Evolutionary conservation across 2,888 invertebrate species (phyloP).

Genomic region (Xestia xanthographa): DNA sequence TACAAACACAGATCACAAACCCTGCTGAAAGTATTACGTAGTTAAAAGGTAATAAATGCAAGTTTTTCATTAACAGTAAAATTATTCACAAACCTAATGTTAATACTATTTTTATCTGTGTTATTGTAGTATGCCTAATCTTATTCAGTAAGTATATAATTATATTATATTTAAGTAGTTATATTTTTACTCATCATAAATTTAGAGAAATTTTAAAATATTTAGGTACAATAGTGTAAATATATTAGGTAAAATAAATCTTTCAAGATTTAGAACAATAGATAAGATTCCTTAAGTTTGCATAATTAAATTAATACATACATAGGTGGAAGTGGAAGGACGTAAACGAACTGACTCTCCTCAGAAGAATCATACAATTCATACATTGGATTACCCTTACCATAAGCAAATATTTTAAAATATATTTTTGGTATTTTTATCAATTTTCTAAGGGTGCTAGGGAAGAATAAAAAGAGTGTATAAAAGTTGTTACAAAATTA

Average conservation of each 20-base stretch:
- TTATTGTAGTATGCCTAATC: slow-evolving; percentile 55
- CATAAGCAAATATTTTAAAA: slow-evolving; percentile 63
- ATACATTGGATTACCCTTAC: slow-evolving; percentile 54
- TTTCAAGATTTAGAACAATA: slow-evolving; percentile 64
- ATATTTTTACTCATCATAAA: slow-evolving; percentile 57
- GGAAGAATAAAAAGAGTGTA: slow-evolving; percentile 90
- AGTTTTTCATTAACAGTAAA: slow-evolving; percentile 38
- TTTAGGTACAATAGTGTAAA: slow-evolving; percentile 66
- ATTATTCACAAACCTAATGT: slow-evolving; percentile 50
- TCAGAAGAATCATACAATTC: slow-evolving; percentile 42
- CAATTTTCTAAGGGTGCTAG: slow-evolving; percentile 86
- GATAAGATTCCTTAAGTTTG: slow-evolving; percentile 61
- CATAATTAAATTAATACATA: slow-evolving; percentile 51
- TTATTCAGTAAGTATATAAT: slow-evolving; percentile 54
- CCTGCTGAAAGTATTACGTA: slow-evolving; percentile 77
- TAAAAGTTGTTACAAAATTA: slow-evolving; percentile 90
- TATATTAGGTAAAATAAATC: slow-evolving; percentile 65
- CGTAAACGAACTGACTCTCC: slow-evolving; percentile 40
- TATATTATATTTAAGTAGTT: slow-evolving; percentile 50
- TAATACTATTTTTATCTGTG: slow-evolving; percentile 49
- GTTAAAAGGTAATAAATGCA: slow-evolving; percentile 49
- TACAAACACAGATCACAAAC: slow-evolving; percentile 80
- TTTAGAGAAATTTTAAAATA: slow-evolving; percentile 62
- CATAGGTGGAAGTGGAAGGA: slow-evolving; percentile 49
- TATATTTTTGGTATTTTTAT: slow-evolving; percentile 65